Evolutionary conservation across 2,888 invertebrate genomes (phyloP).

Genomic region (Orgyia antiqua): DNA sequence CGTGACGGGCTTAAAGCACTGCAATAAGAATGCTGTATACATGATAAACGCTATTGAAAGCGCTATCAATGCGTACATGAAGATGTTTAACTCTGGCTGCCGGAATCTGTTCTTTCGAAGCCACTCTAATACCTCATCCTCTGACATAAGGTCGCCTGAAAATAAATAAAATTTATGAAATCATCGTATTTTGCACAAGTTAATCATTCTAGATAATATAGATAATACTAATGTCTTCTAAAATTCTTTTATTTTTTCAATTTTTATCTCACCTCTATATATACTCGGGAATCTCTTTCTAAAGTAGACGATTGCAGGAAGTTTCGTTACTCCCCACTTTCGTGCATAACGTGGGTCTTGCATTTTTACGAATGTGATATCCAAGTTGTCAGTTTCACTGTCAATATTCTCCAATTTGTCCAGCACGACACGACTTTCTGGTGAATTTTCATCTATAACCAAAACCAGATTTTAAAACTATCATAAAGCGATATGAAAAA

Average conservation of each 20-base stretch:
- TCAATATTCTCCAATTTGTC: conserved; percentile 95
- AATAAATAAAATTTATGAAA: too few relatives aligned
- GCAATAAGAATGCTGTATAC: conserved; percentile 93
- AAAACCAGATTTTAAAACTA: too few relatives aligned
- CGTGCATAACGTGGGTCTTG: conserved; percentile 93
- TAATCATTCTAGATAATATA: too few relatives aligned
- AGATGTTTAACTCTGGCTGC: conserved; percentile 94
- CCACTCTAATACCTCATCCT: conserved; percentile 94
- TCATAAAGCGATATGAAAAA: too few relatives aligned
- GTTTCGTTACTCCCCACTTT: conserved; percentile 95
- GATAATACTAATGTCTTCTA: too few relatives aligned
- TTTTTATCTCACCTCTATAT: conserved; percentile 83
- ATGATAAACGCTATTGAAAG: conserved; percentile 90
- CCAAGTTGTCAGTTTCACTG: conserved; percentile 95
- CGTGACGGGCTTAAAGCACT: conserved; percentile 89
- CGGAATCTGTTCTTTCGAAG: conserved; percentile 94
- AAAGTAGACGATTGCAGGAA: conserved; percentile 95
- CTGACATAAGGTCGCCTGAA: conserved; percentile 89
- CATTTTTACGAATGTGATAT: conserved; percentile 97
- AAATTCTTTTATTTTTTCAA: too few relatives aligned
- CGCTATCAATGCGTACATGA: conserved; percentile 95
- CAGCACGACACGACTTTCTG: conserved; percentile 89
- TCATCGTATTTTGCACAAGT: too few relatives aligned
- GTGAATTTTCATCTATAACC: conserved; percentile 85
- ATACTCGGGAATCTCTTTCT: conserved; percentile 94